Base-by-base conservation (phyloP, 2,888 invertebrate genomes). In the Lampropteryx suffumata region DNA sequence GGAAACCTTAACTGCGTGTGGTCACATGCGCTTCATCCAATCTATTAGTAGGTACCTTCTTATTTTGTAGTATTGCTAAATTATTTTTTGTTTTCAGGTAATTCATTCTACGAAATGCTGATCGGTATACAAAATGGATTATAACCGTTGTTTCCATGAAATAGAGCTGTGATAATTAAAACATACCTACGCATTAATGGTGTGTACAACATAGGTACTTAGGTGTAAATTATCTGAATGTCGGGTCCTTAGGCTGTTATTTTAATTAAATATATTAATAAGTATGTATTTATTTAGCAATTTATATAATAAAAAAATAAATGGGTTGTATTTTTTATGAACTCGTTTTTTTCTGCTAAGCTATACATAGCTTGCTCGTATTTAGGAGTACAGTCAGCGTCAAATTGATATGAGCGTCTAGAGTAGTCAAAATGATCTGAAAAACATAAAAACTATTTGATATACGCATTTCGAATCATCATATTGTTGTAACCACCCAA, bases 81-180 rank as follows among this genome's bases (percentile, higher is more conserved):
- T 6, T 14, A 9, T 32, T 44, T 43, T 56, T 57, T 53, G 30
- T 43, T 50, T 26, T 7, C 58, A 58, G 52, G 46, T 49, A 33
- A 24, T 28, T 11, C 32, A 9, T 10, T 1, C n/a, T 30, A 9
- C 5, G n/a, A 7, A 26, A 9, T 32, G 40, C 11, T 44, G 21
- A 24, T 54, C 56, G n/a, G 6, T 5, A 13, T 33, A 40, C 9
- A 26, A 26, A 32, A 41, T 34, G 34, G 34, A 41, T 27, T 57
- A 58, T 52, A 47, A 60, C 62, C 61, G 27, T 50, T 33, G 32
- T 50, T 64, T 67, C 35, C 63, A 65, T 68, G 63, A 73, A 44
- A 74, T 74, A 71, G 71, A 79, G 78, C 84, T 84, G 84, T 84
- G 84, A 17, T 17, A 17, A 84, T 83, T 84, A 73, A 67, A 62